phyloP scores from a whole-genome alignment of 2,113 vertebrate species.

The western clawed frog (Xenopus tropicalis) region DNA sequence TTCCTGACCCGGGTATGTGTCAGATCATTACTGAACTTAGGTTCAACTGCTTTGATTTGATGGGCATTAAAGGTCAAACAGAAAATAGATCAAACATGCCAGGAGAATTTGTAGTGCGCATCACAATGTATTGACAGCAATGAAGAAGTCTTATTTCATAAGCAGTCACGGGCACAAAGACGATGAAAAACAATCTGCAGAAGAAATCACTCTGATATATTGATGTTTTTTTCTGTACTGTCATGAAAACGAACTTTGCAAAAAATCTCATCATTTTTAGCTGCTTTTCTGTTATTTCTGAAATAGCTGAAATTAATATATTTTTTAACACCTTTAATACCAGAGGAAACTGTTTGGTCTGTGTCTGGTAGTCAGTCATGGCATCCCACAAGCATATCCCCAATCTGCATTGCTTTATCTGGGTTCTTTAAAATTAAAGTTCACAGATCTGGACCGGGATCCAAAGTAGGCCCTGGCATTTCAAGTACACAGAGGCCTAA shows the following conservation, averaged over 20 bases:
- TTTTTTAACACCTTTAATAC: background rate
- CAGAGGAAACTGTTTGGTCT: background rate
- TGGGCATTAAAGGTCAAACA: constrained; percentile 65
- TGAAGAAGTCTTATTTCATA: constrained; percentile 69
- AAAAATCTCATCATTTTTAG: background rate
- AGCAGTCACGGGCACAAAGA: constrained; percentile 56
- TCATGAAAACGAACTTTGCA: constrained; percentile 13
- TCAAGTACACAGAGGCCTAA: too few relatives aligned
- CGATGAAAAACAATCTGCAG: constrained; percentile 46
- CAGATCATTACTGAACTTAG: constrained; percentile 55
- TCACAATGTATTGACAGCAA: constrained; percentile 66
- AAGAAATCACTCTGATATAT: constrained; percentile 30
- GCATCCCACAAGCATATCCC: too few relatives aligned
- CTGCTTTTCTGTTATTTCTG: background rate
- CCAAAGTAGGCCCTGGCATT: too few relatives aligned
- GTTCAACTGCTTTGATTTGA: constrained; percentile 66
- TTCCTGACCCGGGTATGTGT: constrained; percentile 65
- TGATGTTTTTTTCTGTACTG: constrained; percentile 16
- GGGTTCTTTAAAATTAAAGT: too few relatives aligned
- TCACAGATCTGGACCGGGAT: too few relatives aligned
- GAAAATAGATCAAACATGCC: constrained; percentile 60
- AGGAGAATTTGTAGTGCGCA: constrained; percentile 52
- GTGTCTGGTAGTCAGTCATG: too few relatives aligned
- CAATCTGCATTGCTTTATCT: too few relatives aligned
- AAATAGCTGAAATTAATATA: background rate